phyloP scores from a whole-genome alignment of 1,140 invertebrate species.

The Brachionus asplanchnoidis region DNA sequence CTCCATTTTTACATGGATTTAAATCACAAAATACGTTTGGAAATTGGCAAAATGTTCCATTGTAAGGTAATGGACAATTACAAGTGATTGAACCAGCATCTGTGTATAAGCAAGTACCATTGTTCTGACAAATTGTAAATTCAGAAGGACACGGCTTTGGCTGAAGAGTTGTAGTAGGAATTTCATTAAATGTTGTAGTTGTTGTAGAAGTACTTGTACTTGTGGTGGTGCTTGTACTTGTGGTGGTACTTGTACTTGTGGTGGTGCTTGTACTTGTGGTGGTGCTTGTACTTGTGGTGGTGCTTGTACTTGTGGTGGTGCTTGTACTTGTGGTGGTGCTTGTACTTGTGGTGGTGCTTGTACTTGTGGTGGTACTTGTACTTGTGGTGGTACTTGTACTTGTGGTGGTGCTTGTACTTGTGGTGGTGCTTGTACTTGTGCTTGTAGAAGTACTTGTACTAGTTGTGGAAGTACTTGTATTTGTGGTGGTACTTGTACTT shows the following conservation, averaged over 20 bases:
- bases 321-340: no score
- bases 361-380: background rate
- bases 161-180: background rate
- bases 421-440: background rate
- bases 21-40: background rate
- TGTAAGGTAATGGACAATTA: background rate
- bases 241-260: no score
- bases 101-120: background rate
- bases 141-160: background rate
- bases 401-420: background rate
- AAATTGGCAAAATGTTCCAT: background rate
- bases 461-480: background rate
- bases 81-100: background rate
- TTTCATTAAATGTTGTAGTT: background rate
- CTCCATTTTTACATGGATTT: slow-evolving; percentile 24
- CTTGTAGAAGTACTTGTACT: background rate
- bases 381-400: background rate
- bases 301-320: background rate
- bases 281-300: background rate
- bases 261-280: background rate
- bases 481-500: background rate
- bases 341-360: background rate
- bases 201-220: background rate
- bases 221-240: background rate
- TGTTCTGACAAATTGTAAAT: background rate